Evolutionary conservation across 2,888 invertebrate genomes (phyloP), one percentile per base, ranked within the genome.

Genomic region (Gastracanthus pulcherrimus): DNA sequence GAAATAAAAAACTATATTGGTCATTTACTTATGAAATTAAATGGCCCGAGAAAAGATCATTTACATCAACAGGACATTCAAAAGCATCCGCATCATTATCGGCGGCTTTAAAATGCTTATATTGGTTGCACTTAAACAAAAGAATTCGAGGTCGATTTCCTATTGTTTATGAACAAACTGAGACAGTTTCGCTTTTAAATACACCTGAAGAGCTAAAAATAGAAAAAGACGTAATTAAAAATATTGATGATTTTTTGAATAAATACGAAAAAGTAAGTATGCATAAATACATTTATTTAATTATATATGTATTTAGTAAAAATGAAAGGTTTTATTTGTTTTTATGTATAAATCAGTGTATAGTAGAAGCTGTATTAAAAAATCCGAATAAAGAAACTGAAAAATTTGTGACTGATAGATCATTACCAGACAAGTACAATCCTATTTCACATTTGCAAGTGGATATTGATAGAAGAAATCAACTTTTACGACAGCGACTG

Each of bases 1-100:
- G 90, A 11, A 78, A 83, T 67, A 90, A 79, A 1, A 66, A 41
- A 11, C 9, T 62, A 3, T 34, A 90, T 11, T 95, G 95, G 95
- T 90, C 87, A 0, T 94, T 94, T 83, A 93, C 90, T 16, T 94
- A 94, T 80, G 86, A 90, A 0, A 89, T 95, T 82, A 87, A 90
- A 45, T 95, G 95, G 95, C 95, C 95, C 0, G 92, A 93, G 85
- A 90, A 92, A 70, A 90, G 90, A 9, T 92, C 92, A 84, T 94
- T 95, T 91, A 92, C 93, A 85, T 90, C 92, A 90, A 89, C 89
- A 82, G 93, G 92, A 11, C 83, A 88, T 84, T 93, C 92, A 55
- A 95, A 95, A 91, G 91, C 92, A 0, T 90, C 91, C 45, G 94
- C 95, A 0, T 92, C 93, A 0, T 91, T 92, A 58, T 92, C 92